Base-by-base conservation (phyloP, 2,888 invertebrate species). In the Andrena marginata region DNA sequence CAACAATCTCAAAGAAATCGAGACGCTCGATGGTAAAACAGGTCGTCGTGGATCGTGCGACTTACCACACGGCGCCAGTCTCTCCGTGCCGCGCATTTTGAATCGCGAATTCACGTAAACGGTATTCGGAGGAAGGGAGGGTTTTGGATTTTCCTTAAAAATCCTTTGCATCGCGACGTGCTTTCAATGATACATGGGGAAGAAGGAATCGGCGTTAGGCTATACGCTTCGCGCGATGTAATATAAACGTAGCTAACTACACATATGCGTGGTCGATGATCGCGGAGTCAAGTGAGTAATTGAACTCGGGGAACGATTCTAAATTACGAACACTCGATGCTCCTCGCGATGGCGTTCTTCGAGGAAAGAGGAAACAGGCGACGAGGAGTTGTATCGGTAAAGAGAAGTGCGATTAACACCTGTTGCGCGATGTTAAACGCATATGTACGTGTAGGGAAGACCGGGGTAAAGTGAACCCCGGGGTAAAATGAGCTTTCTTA, bases 301-400 rank as follows among this genome's bases (percentile, higher is more conserved):
- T 92, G 91, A 92, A 86, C 92, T 79, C 84, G 65, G 85, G 85
- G 86, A 86, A 89, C 74, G 87, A 91, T 90, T 84, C 86, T 86
- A 82, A 87, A 89, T 89, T 90, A 84, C 42, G 48, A 79, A 76
- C 78, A 62, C 75, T 59, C 67, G 65, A 51, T 72, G 49, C 79
- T 63, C 49, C 56, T 80, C 72, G 75, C 62, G 80, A 74, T 59
- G 64, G 49, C 26, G 31, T 42, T 56, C 54, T 49, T 59, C 33
- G 6, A 62, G 42, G 42, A 16, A 42, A 54, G 62, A 73, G 73
- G 59, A 8, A 26, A 33, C 26, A 13, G 29, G 16, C 10, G 16
- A 20, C 33, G 13, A 20, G 20, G n/a, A n/a, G n/a, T 13, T 13
- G 0, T 35, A 35, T 20, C 29, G 1, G 7, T 33, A 13, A 54